Base-by-base conservation (phyloP, 1,140 invertebrate genomes). In the Scaptodrosophila lebanonensis region DNA sequence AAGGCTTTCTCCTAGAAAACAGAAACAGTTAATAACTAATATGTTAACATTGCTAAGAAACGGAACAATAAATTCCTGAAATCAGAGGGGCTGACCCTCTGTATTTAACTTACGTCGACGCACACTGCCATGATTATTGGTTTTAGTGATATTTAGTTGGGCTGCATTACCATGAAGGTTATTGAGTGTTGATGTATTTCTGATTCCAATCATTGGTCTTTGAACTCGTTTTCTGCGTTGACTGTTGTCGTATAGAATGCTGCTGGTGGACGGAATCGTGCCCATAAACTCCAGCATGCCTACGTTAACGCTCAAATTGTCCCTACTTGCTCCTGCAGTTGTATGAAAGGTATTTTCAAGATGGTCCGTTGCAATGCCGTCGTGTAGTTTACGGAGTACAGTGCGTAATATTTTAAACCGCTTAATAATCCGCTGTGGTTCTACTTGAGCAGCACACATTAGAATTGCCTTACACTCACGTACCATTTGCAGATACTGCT, bases 351-450 rank as follows among this genome's bases (percentile, higher is more conserved):
- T 43, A 6, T 36, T 60, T 33, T 56, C 4, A 16, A n/a, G n/a
- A n/a, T n/a, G n/a, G n/a, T 36, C 39, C 38, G 9, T 15, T 12
- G 17, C 40, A 0, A 84, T 20, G 44, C 29, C 52, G 17, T 42
- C 49, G 9, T 67, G 71, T 3, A 86, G 44, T 29, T 86, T 86
- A 5, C 59, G 65, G 35, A 85, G 30, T 12, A 66, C 47, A 5
- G 54, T 73, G 15, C 77, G 70, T 42, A 86, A 42, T 57, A 86
- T 85, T 27, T 85, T 86, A 35, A 86, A 86, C 29, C 84, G 66
- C 52, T 86, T 86, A 1, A 86, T 36, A 3, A 86, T 73, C 8
- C 84, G 75, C 20, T 52, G 18, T 1, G 50, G 44, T 5, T 85
- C 54, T n/a, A 86, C 83, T 25, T 86, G 77, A 7, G 69, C 32